phyloP scores from a whole-genome alignment of 1,140 invertebrate genomes.

The Pachypeltis micranthus region DNA sequence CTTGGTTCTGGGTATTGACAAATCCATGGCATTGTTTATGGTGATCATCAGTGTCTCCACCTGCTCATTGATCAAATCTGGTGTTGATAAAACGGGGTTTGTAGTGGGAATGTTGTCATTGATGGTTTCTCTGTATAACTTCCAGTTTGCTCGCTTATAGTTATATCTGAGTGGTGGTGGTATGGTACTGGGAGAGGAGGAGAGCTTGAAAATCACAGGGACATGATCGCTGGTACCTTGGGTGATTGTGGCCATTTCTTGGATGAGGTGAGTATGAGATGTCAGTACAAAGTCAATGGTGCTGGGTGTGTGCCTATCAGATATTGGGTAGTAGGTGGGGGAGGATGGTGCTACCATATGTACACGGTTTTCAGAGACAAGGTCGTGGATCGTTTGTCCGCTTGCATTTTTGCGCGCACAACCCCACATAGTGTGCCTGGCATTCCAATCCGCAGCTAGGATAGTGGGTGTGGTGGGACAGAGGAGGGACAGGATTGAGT shows the following conservation, averaged over 20 bases:
- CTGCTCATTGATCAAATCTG: neutral
- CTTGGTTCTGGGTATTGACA: neutral
- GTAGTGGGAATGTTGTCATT: neutral
- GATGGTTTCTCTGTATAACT: neutral
- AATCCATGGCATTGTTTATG: neutral
- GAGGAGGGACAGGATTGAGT: neutral
- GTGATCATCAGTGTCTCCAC: neutral
- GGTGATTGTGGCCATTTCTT: neutral
- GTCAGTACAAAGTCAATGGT: neutral
- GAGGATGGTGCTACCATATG: neutral
- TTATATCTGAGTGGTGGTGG: neutral
- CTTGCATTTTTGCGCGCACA: constrained; percentile 1
- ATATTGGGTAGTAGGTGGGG: neutral
- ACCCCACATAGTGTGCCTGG: neutral
- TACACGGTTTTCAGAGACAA: neutral
- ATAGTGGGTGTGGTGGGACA: neutral
- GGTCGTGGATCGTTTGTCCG: neutral
- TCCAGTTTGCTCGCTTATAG: neutral
- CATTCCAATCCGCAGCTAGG: neutral
- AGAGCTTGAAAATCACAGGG: neutral
- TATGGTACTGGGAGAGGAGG: neutral
- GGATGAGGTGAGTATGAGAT: neutral
- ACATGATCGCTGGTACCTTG: neutral
- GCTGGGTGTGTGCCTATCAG: neutral
- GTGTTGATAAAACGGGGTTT: neutral